A percentile compares a stretch with the other conserved stretches of the same genome.
These are phyloP conservation scores for Caenorhabditis doughertyi DNA, from an alignment of 2,888 invertebrate species.

Conservation along the genomic window DNA sequence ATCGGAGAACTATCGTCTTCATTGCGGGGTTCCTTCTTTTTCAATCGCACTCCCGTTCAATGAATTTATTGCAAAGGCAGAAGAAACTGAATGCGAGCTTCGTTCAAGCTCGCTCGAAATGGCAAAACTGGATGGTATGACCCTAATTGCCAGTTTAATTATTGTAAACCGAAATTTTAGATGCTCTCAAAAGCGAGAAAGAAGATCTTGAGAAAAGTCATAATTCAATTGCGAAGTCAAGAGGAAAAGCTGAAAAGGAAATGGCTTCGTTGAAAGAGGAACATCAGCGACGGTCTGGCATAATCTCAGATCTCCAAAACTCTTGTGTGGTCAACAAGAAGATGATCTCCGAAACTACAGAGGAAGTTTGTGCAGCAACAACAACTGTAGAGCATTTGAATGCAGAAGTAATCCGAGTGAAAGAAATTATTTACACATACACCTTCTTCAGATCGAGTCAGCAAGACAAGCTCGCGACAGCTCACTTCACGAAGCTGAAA, in stretches of 20 bases:
- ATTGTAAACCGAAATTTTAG: background rate
- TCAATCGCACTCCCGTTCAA: slow-evolving; percentile 9
- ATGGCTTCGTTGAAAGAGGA: background rate
- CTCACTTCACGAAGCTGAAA: too few relatives aligned
- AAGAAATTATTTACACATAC: too few relatives aligned
- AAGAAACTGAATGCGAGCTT: background rate
- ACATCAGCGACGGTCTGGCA: background rate
- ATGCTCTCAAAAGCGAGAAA: slow-evolving; percentile 1
- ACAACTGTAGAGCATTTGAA: too few relatives aligned
- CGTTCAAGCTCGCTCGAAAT: background rate
- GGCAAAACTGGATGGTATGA: background rate
- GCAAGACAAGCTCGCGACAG: background rate
- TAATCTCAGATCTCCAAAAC: background rate
- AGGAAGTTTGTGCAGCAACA: background rate
- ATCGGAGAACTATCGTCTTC: background rate
- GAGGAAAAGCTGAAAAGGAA: slow-evolving; percentile 3
- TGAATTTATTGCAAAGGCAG: background rate
- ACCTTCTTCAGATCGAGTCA: background rate
- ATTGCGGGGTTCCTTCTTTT: background rate
- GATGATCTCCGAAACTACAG: background rate
- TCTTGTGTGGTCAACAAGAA: background rate
- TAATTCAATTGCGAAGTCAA: slow-evolving; percentile 3
- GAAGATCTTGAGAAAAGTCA: background rate
- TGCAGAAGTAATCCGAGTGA: background rate
- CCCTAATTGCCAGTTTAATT: background rate